Evolutionary conservation across 1,140 invertebrate species (phyloP).

Genomic region (Anthonomus grandis): DNA sequence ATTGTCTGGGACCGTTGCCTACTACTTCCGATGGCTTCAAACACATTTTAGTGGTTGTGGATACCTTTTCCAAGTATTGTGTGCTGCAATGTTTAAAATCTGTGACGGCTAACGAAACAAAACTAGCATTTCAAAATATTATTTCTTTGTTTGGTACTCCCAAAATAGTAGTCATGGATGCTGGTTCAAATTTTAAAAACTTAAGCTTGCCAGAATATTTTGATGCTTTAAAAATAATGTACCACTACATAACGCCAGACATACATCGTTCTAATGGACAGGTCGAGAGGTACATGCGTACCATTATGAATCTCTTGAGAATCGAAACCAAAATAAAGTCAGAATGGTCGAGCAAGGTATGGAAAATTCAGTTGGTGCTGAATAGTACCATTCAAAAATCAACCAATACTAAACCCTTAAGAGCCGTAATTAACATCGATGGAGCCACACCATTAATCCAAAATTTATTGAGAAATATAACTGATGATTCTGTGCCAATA

Average conservation of each 20-base stretch:
- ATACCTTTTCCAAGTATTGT: conserved; percentile 21
- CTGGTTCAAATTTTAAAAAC: conserved; percentile 11
- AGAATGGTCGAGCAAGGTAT: conserved; percentile 44
- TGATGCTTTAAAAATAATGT: background rate
- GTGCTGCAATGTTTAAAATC: conserved; percentile 1
- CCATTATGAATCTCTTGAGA: conserved; percentile 40
- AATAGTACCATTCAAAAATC: conserved; percentile 35
- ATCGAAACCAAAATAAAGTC: conserved; percentile 29
- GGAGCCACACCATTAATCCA: conserved; percentile 14
- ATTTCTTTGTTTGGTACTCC: conserved; percentile 5
- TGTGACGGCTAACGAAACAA: conserved; percentile 7
- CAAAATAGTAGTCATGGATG: background rate
- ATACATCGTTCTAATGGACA: conserved; percentile 33
- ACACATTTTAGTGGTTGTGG: conserved; percentile 16
- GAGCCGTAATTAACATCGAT: background rate
- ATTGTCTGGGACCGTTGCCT: conserved; percentile 9
- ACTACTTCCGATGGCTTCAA: conserved; percentile 1
- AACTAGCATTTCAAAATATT: conserved; percentile 3
- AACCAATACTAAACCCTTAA: background rate
- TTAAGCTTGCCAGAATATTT: background rate
- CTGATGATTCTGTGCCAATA: conserved; percentile 1
- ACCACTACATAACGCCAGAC: background rate
- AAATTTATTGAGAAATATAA: background rate
- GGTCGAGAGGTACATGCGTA: conserved; percentile 43
- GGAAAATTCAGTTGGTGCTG: conserved; percentile 42